Conservation (phyloP, 2,113 vertebrate genomes). For the Nycticryphes semicollaris region DNA sequence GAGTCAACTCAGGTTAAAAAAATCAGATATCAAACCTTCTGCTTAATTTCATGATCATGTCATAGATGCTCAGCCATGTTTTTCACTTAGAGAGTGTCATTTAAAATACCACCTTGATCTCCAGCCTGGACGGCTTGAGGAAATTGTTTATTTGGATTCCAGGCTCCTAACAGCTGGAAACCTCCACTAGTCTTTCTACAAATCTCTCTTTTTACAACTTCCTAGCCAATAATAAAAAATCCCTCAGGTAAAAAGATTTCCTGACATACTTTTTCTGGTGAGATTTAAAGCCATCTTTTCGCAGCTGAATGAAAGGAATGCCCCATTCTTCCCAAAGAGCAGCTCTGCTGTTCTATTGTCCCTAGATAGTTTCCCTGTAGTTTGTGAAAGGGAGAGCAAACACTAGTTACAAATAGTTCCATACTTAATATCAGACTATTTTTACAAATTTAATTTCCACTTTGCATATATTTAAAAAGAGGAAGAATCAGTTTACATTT, state of each 20-base stretch:
- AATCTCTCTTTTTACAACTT: conserved; percentile 14
- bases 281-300: background rate
- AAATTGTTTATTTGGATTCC: background rate
- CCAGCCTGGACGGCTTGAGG: background rate
- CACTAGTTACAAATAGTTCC: background rate
- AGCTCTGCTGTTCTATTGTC: background rate
- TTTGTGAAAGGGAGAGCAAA: background rate
- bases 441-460: background rate
- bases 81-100: background rate
- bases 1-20: background rate
- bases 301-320: background rate
- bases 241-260: background rate
- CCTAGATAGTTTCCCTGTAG: background rate
- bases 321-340: background rate
- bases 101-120: background rate
- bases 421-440: background rate
- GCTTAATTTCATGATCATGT: background rate
- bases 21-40: background rate
- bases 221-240: background rate
- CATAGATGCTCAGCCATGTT: background rate
- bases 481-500: background rate
- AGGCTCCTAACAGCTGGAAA: conserved; percentile 22
- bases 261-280: background rate
- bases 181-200: background rate
- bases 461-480: background rate